Evolutionary conservation across 1,140 invertebrate genomes (phyloP), one percentile per base, ranked within the genome.

Genomic region (Listronotus oregonensis): DNA sequence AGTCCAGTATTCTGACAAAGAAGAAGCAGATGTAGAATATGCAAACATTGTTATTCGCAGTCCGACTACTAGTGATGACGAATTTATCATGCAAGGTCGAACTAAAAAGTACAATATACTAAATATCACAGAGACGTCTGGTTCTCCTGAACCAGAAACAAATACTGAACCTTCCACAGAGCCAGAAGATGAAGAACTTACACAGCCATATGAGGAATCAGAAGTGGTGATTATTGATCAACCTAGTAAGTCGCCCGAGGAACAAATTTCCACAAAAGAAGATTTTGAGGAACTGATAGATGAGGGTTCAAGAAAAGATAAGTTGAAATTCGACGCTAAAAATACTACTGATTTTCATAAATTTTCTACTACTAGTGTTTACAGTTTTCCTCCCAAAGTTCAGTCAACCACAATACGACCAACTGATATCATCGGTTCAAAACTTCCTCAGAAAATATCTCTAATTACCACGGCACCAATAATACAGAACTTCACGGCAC

Each of bases 191-290:
- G 80, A 80, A 31, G 79, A 80, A 34, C 70, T 80, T 0, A 77
- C 80, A 70, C 75, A 77, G 42, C 81, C 83, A 12, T 77, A 85
- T 14, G 84, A 83, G 42, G 85, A 85, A 55, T 84, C 85, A 9
- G 85, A 86, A 61, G 83, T 88, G 7, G 84, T 88, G 0, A 82
- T 87, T 3, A 84, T 87, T 0, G 85, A 87, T 67, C 82, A 85
- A 0, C 80, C 78, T 6, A 80, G 81, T 0, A 85, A 85, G 65
- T 86, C 85, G 0, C 85, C 85, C 0, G 85, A 87, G 58, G 84
- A 86, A 50, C 82, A 83, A 18, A 82, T 86, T 42, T 82, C 85
- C 0, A 87, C 86, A 6, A 85, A 86, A 68, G 84, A 85, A 71
- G 84, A 85, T 71, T 86, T 86, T 50, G 81, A 86, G 47, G 84